A percentile compares a stretch with the other conserved stretches of the same genome.
phyloP scores from a whole-genome alignment of 2,113 vertebrate genomes.

The Vidua chalybeata region DNA sequence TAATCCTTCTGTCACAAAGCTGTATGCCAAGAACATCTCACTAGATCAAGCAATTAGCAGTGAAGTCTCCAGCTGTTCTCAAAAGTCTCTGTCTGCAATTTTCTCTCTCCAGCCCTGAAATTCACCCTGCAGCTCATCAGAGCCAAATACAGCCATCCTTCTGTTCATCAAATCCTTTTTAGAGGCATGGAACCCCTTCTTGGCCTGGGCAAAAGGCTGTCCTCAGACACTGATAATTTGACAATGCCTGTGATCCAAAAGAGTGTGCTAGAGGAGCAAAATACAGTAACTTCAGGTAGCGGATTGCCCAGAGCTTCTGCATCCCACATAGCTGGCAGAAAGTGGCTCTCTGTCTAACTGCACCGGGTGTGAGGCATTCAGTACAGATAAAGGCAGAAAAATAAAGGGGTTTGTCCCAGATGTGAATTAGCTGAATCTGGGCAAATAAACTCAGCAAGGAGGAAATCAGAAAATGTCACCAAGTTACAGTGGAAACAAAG shows the following conservation, averaged over 20 bases:
- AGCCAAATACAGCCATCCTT: background rate
- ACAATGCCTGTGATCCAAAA: background rate
- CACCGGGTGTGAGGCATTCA: fast-evolving
- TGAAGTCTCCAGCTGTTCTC: background rate
- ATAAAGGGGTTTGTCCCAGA: background rate
- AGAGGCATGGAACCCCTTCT: background rate
- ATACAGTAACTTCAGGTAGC: background rate
- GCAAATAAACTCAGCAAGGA: background rate
- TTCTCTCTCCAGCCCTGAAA: background rate
- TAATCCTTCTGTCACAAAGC: background rate
- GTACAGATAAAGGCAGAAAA: background rate
- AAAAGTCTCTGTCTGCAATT: background rate
- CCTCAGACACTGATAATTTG: background rate
- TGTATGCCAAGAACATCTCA: background rate
- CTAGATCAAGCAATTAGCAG: background rate
- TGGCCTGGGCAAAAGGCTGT: background rate
- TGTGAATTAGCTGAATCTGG: background rate
- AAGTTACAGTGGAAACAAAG: background rate
- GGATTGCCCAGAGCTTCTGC: background rate
- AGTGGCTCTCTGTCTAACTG: fast-evolving
- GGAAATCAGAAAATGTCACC: background rate
- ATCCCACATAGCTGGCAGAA: background rate
- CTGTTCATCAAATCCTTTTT: background rate
- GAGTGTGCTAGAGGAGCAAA: background rate
- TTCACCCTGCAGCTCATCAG: background rate